Evolutionary conservation across 2,888 invertebrate genomes (phyloP).

Genomic region (Phyto melanocephala): DNA sequence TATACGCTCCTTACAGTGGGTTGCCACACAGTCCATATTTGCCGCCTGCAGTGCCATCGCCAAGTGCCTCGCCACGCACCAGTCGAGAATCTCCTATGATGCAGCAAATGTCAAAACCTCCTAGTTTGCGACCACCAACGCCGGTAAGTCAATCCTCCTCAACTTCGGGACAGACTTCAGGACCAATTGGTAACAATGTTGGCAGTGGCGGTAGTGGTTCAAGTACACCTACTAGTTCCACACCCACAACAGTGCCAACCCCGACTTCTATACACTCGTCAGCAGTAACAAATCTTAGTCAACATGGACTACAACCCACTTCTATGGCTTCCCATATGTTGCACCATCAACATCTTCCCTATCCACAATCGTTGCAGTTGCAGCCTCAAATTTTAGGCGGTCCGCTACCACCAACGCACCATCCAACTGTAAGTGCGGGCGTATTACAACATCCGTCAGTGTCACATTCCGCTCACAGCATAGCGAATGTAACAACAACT

Average conservation of each 20-base stretch:
- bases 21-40: slow-evolving; percentile 88
- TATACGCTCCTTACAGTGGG: slow-evolving; percentile 89
- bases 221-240: slow-evolving; percentile 57
- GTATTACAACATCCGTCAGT: slow-evolving; percentile 47
- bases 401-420: slow-evolving; percentile 44
- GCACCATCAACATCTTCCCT: slow-evolving; percentile 67
- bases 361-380: slow-evolving; percentile 61
- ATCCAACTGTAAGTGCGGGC: slow-evolving; percentile 21
- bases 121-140: slow-evolving; percentile 59
- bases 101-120: slow-evolving; percentile 58
- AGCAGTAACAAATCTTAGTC: slow-evolving; percentile 66
- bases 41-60: slow-evolving; percentile 82
- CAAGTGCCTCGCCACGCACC: slow-evolving; percentile 79
- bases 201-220: slow-evolving; percentile 67
- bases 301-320: slow-evolving; percentile 49
- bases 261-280: slow-evolving; percentile 64
- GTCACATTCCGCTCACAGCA: slow-evolving; percentile 58
- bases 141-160: slow-evolving; percentile 64
- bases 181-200: slow-evolving; percentile 42
- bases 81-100: slow-evolving; percentile 73
- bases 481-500: slow-evolving; percentile 59
- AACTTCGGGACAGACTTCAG: slow-evolving; percentile 59
- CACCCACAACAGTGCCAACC: slow-evolving; percentile 61
- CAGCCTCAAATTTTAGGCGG: slow-evolving; percentile 55
- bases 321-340: slow-evolving; percentile 61